phyloP scores from a whole-genome alignment of 2,888 invertebrate species.

The Drosophila yooni region DNA sequence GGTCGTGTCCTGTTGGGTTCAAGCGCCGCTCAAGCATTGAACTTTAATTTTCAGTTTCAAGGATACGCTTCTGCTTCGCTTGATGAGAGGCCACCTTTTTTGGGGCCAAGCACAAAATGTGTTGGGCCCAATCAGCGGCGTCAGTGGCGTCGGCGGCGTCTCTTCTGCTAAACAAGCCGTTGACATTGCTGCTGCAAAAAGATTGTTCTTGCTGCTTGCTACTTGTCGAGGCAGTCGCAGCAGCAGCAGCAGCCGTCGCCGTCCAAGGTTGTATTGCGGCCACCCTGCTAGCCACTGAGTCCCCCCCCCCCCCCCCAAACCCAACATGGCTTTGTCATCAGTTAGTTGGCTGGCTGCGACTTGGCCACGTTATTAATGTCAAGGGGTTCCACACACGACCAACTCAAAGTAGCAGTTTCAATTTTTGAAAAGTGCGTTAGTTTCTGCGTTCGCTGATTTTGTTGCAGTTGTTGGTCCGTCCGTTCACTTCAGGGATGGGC shows the following conservation, averaged over 20 bases:
- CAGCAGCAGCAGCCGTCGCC: constrained; percentile 34
- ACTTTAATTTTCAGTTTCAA: constrained; percentile 74
- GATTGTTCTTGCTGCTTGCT: constrained; percentile 63
- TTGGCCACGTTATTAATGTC: constrained; percentile 74
- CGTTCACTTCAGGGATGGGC: constrained; percentile 51
- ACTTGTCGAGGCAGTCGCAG: constrained; percentile 25
- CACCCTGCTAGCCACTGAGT: constrained; percentile 21
- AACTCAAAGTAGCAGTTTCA: constrained; percentile 33
- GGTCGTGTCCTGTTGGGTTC: constrained; percentile 68
- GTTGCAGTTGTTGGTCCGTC: constrained; percentile 5
- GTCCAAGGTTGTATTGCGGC: constrained; percentile 75
- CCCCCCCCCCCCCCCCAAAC: neutral
- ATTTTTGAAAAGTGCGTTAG: constrained; percentile 75
- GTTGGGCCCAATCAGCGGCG: constrained; percentile 23
- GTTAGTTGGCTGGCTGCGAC: constrained; percentile 37
- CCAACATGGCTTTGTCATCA: constrained; percentile 24
- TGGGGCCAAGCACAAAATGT: neutral
- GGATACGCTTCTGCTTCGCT: constrained; percentile 51
- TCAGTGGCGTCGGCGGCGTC: constrained; percentile 5
- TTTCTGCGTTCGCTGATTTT: constrained; percentile 60
- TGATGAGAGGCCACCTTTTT: constrained; percentile 44
- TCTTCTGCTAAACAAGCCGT: constrained; percentile 57
- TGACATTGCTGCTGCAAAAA: constrained; percentile 61
- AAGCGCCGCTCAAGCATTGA: constrained; percentile 75
- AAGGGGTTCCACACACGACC: constrained; percentile 80